Conservation (phyloP, 2,888 invertebrate species). For the Clitarchus hookeri region DNA sequence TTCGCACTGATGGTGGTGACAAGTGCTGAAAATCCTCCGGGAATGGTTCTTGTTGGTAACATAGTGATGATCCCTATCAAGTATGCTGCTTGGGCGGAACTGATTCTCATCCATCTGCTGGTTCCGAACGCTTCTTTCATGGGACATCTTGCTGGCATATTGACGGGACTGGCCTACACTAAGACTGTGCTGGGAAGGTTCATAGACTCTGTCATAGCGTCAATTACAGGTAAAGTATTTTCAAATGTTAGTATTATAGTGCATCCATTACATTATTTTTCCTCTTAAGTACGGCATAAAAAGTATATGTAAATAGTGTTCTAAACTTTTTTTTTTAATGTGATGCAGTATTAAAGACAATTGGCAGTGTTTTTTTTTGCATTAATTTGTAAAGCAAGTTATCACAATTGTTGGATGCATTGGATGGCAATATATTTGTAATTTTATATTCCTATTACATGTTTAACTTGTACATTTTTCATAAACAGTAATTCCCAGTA, state of each 20-base stretch:
- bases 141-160: conserved; percentile 67
- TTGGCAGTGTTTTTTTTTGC: no score
- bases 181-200: conserved; percentile 54
- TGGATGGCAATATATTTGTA: no score
- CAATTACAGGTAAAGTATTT: conserved; percentile 49
- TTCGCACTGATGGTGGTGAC: conserved; percentile 66
- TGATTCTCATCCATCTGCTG: conserved; percentile 63
- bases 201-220: conserved; percentile 51
- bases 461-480: no score
- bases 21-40: conserved; percentile 52
- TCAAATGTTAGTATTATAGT: background rate
- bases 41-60: conserved; percentile 50
- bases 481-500: no score
- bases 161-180: conserved; percentile 63
- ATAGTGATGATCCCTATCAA: conserved; percentile 57
- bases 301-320: no score
- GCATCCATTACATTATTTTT: no score
- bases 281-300: no score
- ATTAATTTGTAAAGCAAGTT: no score
- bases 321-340: no score
- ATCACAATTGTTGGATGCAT: no score
- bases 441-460: no score
- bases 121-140: conserved; percentile 66
- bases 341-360: no score
- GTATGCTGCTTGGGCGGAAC: conserved; percentile 64